These are phyloP conservation scores for Latrodectus hesperus DNA, from an alignment of 2,888 invertebrate species.

Conservation along the genomic window DNA sequence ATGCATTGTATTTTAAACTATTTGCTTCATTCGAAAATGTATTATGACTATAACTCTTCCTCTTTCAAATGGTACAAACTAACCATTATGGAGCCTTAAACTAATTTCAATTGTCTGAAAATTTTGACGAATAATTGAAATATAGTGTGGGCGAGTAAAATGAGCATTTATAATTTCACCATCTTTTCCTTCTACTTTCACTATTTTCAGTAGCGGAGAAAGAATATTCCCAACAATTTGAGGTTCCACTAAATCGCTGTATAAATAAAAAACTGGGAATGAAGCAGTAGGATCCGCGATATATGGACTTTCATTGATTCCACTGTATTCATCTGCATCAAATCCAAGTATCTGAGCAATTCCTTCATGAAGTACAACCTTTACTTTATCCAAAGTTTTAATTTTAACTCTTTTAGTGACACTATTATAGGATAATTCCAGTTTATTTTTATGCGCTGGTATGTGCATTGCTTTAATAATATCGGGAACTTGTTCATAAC, in stretches of 20 bases:
- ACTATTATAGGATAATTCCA: constrained; percentile 5
- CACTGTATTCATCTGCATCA: neutral
- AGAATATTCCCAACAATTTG: constrained; percentile 70
- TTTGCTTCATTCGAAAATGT: constrained; percentile 15
- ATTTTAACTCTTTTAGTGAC: constrained; percentile 28
- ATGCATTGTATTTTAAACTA: neutral
- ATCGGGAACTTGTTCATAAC: constrained; percentile 28
- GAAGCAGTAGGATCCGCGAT: constrained; percentile 2
- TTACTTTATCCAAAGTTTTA: constrained; percentile 5
- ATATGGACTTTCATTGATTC: neutral
- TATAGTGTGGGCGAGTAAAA: constrained; percentile 12
- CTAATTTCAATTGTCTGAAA: constrained; percentile 38
- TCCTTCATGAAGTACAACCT: constrained; percentile 7
- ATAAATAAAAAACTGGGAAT: constrained; percentile 67
- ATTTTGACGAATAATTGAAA: neutral
- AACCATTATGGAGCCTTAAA: constrained; percentile 8
- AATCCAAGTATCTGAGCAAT: constrained; percentile 19
- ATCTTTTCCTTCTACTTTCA: constrained; percentile 60
- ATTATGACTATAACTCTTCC: constrained; percentile 8
- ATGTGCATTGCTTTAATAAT: constrained; percentile 15
- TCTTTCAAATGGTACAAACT: constrained; percentile 33
- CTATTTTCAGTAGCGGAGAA: constrained; percentile 71
- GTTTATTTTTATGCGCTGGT: constrained; percentile 17
- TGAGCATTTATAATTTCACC: constrained; percentile 7
- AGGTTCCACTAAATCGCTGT: constrained; percentile 71